phyloP scores from a whole-genome alignment of 2,888 invertebrate species.

The Harmothoe impar region DNA sequence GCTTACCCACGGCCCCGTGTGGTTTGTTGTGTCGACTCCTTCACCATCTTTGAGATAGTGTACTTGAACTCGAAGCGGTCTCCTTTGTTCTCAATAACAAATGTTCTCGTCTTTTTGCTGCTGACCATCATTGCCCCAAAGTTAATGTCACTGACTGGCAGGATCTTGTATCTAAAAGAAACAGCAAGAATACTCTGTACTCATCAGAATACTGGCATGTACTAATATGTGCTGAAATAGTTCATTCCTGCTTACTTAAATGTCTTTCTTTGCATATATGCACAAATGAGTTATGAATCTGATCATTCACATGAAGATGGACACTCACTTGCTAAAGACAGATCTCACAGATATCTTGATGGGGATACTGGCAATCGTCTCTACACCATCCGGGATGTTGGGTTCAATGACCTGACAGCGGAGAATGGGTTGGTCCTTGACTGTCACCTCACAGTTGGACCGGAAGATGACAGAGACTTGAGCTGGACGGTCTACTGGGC shows the following conservation, averaged over 20 bases:
- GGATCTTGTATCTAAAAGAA: slow-evolving; percentile 80
- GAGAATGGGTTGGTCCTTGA: slow-evolving; percentile 82
- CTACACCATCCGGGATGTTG: slow-evolving; percentile 79
- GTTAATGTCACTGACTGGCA: slow-evolving; percentile 82
- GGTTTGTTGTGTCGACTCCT: slow-evolving; percentile 66
- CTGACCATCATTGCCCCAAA: slow-evolving; percentile 83
- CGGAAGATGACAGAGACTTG: slow-evolving; percentile 81
- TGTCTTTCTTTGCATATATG: not conserved
- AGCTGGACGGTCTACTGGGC: slow-evolving; percentile 80
- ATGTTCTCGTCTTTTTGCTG: slow-evolving; percentile 81
- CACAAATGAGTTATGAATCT: too few relatives aligned
- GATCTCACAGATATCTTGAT: slow-evolving; percentile 83
- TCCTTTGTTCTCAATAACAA: slow-evolving; percentile 83
- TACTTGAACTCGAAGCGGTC: slow-evolving; percentile 83
- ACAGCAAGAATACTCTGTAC: slow-evolving; percentile 21
- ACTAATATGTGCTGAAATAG: not conserved
- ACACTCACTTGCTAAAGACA: slow-evolving; percentile 83
- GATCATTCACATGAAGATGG: not conserved
- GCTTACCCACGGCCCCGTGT: slow-evolving; percentile 58
- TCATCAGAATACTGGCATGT: not conserved
- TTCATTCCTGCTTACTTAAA: not conserved
- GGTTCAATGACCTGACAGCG: slow-evolving; percentile 83
- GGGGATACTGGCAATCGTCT: slow-evolving; percentile 83
- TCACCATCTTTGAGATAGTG: slow-evolving; percentile 77
- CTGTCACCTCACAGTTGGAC: slow-evolving; percentile 79